Evolutionary conservation across 2,888 invertebrate species (phyloP), one percentile per base, ranked within the genome.

Genomic region (Cephus sareptanus): DNA sequence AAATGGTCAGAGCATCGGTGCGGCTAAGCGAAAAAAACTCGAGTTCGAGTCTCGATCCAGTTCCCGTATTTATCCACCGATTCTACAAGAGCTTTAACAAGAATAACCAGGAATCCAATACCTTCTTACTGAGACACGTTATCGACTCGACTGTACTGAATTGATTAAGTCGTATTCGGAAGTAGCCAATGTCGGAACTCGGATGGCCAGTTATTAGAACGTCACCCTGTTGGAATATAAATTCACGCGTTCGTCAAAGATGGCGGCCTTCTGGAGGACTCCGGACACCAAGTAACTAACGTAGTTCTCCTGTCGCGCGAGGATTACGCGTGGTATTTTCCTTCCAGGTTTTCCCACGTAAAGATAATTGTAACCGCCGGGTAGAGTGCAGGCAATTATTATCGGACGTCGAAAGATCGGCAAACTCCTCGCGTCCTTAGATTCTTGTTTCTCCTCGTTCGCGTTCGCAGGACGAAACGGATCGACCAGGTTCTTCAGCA

Each of bases 361-460:
- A 82, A 95, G 89, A 85, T 95, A 95, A 83, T 94, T 92, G 79
- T 94, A 90, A 0, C 93, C 93, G 0, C 94, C 95, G 0, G 95
- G 95, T 1, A 95, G 85, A 12, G 91, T 91, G 6, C 94, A 94
- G 69, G 86, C 86, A 4, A 88, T 83, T 74, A 92, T 85, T 11
- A 91, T 81, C 0, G 93, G 93, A 69, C 89, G 82, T 1, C 85
- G 85, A 81, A 92, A 92, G 69, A 84, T 82, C 3, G 92, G 91
- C 37, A 92, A 88, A 34, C 88, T 79, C 34, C 83, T 77, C 73
- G 80, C 80, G 31, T 81, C 80, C 23, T 79, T 78, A 13, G 73
- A 69, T 13, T 82, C 78, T n/a, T 35, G 15, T 9, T 34, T 30
- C 13, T 30, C 34, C 6, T 76, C 12, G 4, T 34, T 15, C 15